Evolutionary conservation across 2,888 invertebrate genomes (phyloP).

Genomic region (Chrysolina haemoptera): DNA sequence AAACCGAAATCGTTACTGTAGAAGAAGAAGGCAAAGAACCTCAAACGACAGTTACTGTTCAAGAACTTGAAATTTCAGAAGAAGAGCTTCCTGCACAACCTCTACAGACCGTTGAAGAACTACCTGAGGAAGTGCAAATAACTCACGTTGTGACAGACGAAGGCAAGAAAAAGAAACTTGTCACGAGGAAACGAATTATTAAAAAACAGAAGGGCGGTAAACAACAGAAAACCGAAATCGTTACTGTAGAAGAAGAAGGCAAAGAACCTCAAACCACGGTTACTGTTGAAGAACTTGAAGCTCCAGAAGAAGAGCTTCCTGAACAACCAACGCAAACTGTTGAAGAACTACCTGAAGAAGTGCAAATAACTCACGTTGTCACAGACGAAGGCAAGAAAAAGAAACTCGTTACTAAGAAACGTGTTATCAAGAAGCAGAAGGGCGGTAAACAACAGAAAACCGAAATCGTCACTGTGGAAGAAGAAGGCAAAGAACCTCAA

Average conservation of each 20-base stretch:
- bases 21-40: slow-evolving; percentile 68
- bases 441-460: neutral
- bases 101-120: slow-evolving; percentile 40
- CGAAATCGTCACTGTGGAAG: neutral
- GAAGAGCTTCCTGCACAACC: slow-evolving; percentile 58
- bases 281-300: slow-evolving; percentile 54
- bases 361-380: slow-evolving; percentile 51
- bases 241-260: slow-evolving; percentile 66
- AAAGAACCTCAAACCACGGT: slow-evolving; percentile 61
- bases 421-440: slow-evolving; percentile 55
- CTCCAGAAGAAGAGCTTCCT: slow-evolving; percentile 58
- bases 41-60: slow-evolving; percentile 59
- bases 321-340: slow-evolving; percentile 30
- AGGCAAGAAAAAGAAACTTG: slow-evolving; percentile 53
- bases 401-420: slow-evolving; percentile 59
- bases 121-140: slow-evolving; percentile 48
- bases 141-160: slow-evolving; percentile 38
- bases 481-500: slow-evolving; percentile 56
- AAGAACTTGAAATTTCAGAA: slow-evolving; percentile 62
- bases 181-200: slow-evolving; percentile 60
- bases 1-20: slow-evolving; percentile 54
- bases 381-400: slow-evolving; percentile 65
- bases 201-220: slow-evolving; percentile 66
- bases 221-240: slow-evolving; percentile 64
- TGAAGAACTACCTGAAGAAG: slow-evolving; percentile 55